A percentile compares a stretch with the other conserved stretches of the same genome.
These are phyloP conservation scores for Phylloscopus collybita DNA, from an alignment of 2,797 vertebrate species.

Conservation along the genomic window DNA sequence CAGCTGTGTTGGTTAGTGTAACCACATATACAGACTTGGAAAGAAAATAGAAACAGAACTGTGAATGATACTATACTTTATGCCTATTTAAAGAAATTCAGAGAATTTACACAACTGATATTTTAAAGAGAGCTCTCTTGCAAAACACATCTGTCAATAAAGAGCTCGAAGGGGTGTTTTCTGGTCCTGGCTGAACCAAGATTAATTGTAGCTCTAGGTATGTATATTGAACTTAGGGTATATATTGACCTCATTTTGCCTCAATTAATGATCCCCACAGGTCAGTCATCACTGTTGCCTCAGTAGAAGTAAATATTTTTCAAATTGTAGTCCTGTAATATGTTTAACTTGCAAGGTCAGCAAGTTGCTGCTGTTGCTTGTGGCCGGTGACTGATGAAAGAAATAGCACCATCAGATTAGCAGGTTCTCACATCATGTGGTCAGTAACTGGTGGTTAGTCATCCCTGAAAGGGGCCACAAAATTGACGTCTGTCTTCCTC, in stretches of 20 bases:
- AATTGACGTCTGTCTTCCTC: background rate
- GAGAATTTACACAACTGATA: background rate
- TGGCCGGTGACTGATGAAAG: conserved; percentile 2
- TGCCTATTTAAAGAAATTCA: background rate
- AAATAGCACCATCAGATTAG: background rate
- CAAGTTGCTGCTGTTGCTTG: background rate
- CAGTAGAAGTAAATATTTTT: conserved; percentile 11
- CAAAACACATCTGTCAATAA: background rate
- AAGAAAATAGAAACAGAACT: background rate
- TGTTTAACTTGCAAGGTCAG: conserved; percentile 6
- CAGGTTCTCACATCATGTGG: background rate
- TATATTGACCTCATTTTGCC: conserved; percentile 45
- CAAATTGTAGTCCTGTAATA: background rate
- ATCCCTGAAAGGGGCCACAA: background rate
- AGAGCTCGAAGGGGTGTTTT: background rate
- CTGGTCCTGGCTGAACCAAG: background rate
- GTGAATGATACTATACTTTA: background rate
- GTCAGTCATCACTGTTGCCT: background rate
- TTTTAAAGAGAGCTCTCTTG: background rate
- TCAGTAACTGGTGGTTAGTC: background rate
- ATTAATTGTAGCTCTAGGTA: conserved; percentile 40
- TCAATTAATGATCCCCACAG: conserved; percentile 6
- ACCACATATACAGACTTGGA: background rate
- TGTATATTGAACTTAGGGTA: conserved; percentile 4
- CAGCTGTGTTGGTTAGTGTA: background rate